Evolutionary conservation across 2,113 vertebrate species (phyloP).

Genomic region (Psilopsiagon aymara): DNA sequence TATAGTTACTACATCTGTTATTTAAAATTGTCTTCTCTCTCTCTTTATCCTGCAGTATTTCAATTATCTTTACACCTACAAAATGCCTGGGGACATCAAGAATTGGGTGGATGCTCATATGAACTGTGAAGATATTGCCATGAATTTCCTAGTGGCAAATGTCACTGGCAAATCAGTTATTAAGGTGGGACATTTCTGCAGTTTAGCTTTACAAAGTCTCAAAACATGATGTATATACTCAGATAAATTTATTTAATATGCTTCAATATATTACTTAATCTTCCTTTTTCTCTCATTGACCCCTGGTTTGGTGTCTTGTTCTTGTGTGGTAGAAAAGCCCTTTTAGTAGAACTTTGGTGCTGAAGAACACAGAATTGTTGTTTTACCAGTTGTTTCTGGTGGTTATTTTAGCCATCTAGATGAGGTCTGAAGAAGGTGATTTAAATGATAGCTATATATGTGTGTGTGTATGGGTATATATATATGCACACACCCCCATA

Average conservation of each 20-base stretch:
- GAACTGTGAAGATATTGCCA: constrained; percentile 99
- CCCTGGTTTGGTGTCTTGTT: neutral
- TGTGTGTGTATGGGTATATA: neutral
- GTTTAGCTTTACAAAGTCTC: neutral
- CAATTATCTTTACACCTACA: constrained; percentile 98
- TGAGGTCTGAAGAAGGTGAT: neutral
- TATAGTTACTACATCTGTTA: neutral
- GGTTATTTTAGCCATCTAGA: neutral
- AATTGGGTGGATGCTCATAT: constrained; percentile 98
- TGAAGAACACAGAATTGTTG: neutral
- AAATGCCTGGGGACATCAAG: constrained; percentile 99
- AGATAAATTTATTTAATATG: neutral
- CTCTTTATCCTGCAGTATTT: constrained; percentile 85
- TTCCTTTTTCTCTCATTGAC: neutral
- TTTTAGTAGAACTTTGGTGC: neutral
- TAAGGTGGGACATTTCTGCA: constrained; percentile 81
- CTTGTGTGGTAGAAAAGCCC: neutral
- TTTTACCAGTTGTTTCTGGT: neutral
- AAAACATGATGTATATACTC: neutral
- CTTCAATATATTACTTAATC: neutral
- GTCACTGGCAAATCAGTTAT: constrained; percentile 98
- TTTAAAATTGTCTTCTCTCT: neutral
- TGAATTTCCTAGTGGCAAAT: constrained; percentile 98
- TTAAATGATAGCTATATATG: neutral
- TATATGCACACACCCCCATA: neutral